Conservation (phyloP, 2,113 vertebrate species). For the Calypte anna region DNA sequence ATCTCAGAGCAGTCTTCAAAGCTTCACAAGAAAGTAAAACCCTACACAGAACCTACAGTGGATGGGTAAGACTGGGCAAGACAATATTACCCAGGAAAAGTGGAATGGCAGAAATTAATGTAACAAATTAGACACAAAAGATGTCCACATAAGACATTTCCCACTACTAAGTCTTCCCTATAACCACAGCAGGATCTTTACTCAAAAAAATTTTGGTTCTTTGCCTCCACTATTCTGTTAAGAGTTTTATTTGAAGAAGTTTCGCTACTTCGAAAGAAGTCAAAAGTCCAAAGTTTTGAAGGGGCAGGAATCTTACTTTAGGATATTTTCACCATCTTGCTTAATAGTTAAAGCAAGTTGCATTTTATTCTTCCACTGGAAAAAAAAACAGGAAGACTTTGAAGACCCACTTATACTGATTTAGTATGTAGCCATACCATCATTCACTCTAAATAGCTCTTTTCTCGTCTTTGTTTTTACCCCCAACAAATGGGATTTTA, state of each 20-base stretch:
- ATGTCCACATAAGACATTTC: not conserved
- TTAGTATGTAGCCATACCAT: conserved; percentile 5
- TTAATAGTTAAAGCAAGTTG: conserved; percentile 33
- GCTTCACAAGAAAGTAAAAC: not conserved
- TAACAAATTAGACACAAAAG: not conserved
- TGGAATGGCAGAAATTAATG: not conserved
- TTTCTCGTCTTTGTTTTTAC: conserved; percentile 61
- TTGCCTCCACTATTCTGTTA: not conserved
- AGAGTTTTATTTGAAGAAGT: not conserved
- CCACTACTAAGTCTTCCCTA: not conserved
- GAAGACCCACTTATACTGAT: conserved; percentile 47
- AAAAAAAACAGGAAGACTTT: conserved; percentile 16
- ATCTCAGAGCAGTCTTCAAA: accelerated
- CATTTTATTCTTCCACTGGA: conserved; percentile 40
- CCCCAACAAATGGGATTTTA: conserved; percentile 44
- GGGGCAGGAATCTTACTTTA: not conserved
- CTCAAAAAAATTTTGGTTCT: not conserved
- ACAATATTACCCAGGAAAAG: not conserved
- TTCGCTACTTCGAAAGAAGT: not conserved
- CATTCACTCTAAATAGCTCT: conserved; percentile 47
- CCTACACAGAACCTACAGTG: no score
- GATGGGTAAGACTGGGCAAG: not conserved
- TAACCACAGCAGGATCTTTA: not conserved
- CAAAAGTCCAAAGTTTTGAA: not conserved
- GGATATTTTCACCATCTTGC: not conserved